A percentile compares a stretch with the other conserved stretches of the same genome.
Conservation (phyloP, 2,888 invertebrate genomes). For the Lordiphosa fenestrarum region DNA sequence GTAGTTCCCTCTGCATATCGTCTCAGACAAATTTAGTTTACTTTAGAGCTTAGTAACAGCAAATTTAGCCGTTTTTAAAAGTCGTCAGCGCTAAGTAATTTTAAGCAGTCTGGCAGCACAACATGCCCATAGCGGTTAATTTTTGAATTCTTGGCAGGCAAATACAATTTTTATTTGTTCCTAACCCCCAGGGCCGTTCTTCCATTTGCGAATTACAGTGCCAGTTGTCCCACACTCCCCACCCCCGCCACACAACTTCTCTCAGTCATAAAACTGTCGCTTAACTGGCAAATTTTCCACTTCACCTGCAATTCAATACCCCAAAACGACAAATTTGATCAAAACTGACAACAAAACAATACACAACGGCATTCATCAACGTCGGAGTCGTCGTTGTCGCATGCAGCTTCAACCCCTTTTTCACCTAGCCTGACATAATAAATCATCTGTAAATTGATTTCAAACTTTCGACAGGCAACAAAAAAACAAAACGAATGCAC, state of each 20-base stretch:
- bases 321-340: conserved; percentile 53
- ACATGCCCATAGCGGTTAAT: conserved; percentile 2
- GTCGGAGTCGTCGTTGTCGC: conserved; percentile 50
- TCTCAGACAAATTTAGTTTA: too few relatives aligned
- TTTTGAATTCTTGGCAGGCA: conserved; percentile 8
- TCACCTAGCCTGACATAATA: conserved; percentile 50
- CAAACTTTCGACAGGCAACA: conserved; percentile 53
- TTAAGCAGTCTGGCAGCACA: too few relatives aligned
- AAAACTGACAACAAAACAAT: conserved; percentile 68
- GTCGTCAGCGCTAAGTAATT: conserved; percentile 1
- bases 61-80: conserved; percentile 9
- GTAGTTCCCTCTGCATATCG: too few relatives aligned
- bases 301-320: conserved; percentile 57
- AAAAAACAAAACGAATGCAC: conserved; percentile 21
- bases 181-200: neutral
- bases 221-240: neutral
- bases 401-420: conserved; percentile 33
- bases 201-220: conserved; percentile 41
- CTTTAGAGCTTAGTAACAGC: too few relatives aligned
- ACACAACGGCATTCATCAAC: conserved; percentile 70
- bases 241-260: conserved; percentile 11
- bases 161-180: neutral
- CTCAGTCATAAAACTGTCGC: conserved; percentile 49
- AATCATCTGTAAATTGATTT: conserved; percentile 73
- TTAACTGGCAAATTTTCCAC: conserved; percentile 68